These are phyloP conservation scores for Pterostichus niger DNA, from an alignment of 2,888 invertebrate species.

Conservation along the genomic window DNA sequence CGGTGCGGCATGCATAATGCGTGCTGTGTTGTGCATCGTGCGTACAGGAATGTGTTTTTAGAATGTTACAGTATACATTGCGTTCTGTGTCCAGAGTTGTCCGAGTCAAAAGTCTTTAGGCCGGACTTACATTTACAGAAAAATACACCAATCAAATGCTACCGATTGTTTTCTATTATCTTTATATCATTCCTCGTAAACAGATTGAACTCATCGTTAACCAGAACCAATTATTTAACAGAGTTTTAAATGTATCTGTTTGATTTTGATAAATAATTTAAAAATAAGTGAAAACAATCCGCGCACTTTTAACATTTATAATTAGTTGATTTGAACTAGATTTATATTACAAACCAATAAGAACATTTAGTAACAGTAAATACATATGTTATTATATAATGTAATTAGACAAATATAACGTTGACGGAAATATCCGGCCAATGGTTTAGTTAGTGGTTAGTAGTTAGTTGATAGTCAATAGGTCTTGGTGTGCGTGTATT, in stretches of 20 bases:
- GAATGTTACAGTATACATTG: slow-evolving; percentile 42
- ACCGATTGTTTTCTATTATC: slow-evolving; percentile 23
- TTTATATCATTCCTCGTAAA: slow-evolving; percentile 19
- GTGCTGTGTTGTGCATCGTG: slow-evolving; percentile 49
- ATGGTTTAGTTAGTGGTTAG: background rate
- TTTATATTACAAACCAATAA: slow-evolving; percentile 36
- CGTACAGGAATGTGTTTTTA: slow-evolving; percentile 45
- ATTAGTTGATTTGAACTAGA: slow-evolving; percentile 24
- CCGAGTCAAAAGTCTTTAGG: slow-evolving; percentile 35
- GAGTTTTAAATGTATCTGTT: slow-evolving; percentile 1
- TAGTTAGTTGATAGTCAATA: slow-evolving; percentile 2
- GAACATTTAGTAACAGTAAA: slow-evolving; percentile 45
- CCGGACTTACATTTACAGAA: slow-evolving; percentile 43
- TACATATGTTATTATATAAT: slow-evolving; percentile 26
- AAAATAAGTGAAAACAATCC: slow-evolving; percentile 33
- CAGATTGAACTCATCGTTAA: slow-evolving; percentile 30
- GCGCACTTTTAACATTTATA: slow-evolving; percentile 33
- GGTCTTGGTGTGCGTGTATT: background rate
- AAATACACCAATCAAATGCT: slow-evolving; percentile 36
- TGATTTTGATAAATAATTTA: slow-evolving; percentile 24
- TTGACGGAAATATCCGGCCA: slow-evolving; percentile 22
- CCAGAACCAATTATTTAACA: slow-evolving; percentile 25
- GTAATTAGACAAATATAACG: slow-evolving; percentile 35
- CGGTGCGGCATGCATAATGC: slow-evolving; percentile 31
- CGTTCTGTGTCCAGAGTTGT: slow-evolving; percentile 23